phyloP scores from a whole-genome alignment of 92 coral and sea anemone genomes.

The Epizoanthus stellaris region DNA sequence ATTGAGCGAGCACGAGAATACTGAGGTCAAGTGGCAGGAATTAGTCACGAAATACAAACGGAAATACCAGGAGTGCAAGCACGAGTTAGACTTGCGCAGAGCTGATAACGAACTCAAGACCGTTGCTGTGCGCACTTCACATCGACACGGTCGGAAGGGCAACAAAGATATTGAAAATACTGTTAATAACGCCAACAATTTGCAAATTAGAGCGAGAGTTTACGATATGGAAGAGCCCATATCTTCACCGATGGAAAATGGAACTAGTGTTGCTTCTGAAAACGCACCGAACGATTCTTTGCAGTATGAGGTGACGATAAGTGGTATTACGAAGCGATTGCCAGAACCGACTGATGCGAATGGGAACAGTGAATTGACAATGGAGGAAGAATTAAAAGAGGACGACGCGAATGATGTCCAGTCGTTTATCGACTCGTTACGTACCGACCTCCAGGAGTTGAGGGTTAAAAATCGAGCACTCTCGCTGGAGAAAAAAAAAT shows the following conservation, averaged over 20 bases:
- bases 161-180: neutral
- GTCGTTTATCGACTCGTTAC: conserved; percentile 29
- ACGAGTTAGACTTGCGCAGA: neutral
- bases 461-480: conserved; percentile 34
- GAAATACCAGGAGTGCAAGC: conserved; percentile 49
- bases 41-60: conserved; percentile 36
- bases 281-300: conserved; percentile 14
- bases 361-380: neutral
- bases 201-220: neutral
- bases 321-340: neutral
- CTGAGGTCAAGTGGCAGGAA: conserved; percentile 46
- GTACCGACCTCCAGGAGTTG: conserved; percentile 20
- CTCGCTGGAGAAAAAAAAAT: conserved; percentile 32
- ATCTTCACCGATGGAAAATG: conserved; percentile 18
- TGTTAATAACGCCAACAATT: conserved; percentile 1
- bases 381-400: conserved; percentile 28
- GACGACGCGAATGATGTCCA: conserved; percentile 29
- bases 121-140: neutral
- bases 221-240: conserved; percentile 11
- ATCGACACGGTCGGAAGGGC: neutral
- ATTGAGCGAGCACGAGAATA: conserved; percentile 36
- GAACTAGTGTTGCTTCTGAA: conserved; percentile 13
- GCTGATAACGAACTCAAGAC: conserved; percentile 11
- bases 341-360: conserved; percentile 12
- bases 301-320: conserved; percentile 9